A percentile compares a stretch with the other conserved stretches of the same genome.
Evolutionary conservation across 2,113 vertebrate genomes (phyloP).

Genomic region (Phalacrocorax carbo): DNA sequence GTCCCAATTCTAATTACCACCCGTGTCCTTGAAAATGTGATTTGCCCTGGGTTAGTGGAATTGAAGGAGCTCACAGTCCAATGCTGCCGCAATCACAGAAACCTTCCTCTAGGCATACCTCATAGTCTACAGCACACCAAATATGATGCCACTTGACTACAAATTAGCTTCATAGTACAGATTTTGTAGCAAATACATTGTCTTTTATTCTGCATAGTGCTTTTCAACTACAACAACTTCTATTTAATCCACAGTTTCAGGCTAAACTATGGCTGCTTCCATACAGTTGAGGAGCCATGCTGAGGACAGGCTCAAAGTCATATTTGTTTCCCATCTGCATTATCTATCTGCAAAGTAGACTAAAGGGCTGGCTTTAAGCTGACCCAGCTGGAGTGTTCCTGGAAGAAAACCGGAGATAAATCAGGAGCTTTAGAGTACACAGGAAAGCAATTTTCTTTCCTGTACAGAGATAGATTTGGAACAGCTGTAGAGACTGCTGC

Average conservation of each 20-base stretch:
- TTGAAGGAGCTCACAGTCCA: neutral
- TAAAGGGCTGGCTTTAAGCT: neutral
- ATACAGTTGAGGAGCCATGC: neutral
- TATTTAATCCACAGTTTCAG: neutral
- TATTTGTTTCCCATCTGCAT: neutral
- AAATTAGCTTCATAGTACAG: neutral
- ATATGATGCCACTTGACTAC: neutral
- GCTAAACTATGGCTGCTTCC: neutral
- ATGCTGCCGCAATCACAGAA: neutral
- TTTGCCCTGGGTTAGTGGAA: neutral
- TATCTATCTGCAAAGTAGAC: neutral
- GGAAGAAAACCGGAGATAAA: neutral
- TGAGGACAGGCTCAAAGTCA: fast-evolving
- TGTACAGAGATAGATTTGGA: neutral
- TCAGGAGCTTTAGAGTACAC: neutral
- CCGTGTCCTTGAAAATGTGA: neutral
- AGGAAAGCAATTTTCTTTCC: neutral
- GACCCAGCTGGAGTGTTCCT: neutral
- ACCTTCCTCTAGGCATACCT: neutral
- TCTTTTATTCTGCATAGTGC: neutral
- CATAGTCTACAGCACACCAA: neutral
- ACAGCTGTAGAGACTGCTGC: neutral
- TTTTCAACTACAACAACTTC: neutral
- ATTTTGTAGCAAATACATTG: neutral
- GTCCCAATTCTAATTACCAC: neutral